Conservation (phyloP, 2,797 vertebrate species). For the Pelodytes ibericus region DNA sequence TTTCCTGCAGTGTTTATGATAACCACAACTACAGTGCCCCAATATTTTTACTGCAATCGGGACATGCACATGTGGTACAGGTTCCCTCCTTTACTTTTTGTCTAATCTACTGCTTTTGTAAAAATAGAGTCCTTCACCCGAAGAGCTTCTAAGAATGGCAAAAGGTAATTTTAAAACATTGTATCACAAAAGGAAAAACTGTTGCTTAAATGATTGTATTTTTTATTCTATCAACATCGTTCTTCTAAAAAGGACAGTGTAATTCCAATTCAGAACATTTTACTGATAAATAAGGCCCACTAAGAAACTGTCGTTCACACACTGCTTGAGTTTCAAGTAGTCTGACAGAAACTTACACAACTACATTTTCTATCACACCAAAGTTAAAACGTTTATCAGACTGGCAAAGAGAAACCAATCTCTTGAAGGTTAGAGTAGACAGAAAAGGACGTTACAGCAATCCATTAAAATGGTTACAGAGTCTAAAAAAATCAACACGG, state of each 20-base stretch:
- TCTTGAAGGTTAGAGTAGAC: slow-evolving; percentile 26
- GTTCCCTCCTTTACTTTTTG: no score
- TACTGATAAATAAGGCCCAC: neutral
- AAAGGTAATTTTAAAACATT: no score
- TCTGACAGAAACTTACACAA: neutral
- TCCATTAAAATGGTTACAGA: slow-evolving; percentile 15
- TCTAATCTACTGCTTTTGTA: no score
- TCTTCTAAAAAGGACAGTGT: neutral
- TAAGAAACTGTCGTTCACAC: neutral
- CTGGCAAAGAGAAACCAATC: slow-evolving; percentile 20
- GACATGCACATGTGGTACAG: no score
- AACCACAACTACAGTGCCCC: no score
- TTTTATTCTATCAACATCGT: no score
- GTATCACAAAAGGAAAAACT: no score
- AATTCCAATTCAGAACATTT: neutral
- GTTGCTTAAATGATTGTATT: no score
- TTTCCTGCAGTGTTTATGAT: no score
- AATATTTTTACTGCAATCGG: no score
- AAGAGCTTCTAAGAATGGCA: no score
- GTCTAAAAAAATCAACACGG: slow-evolving; percentile 37
- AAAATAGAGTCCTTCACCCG: no score
- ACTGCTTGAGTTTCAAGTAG: neutral
- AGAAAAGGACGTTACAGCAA: slow-evolving; percentile 7
- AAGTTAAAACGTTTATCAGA: slow-evolving; percentile 7
- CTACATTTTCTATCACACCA: neutral